These are phyloP conservation scores for Atlantisia rogersi DNA, from an alignment of 2,113 vertebrate species.

Conservation along the genomic window DNA sequence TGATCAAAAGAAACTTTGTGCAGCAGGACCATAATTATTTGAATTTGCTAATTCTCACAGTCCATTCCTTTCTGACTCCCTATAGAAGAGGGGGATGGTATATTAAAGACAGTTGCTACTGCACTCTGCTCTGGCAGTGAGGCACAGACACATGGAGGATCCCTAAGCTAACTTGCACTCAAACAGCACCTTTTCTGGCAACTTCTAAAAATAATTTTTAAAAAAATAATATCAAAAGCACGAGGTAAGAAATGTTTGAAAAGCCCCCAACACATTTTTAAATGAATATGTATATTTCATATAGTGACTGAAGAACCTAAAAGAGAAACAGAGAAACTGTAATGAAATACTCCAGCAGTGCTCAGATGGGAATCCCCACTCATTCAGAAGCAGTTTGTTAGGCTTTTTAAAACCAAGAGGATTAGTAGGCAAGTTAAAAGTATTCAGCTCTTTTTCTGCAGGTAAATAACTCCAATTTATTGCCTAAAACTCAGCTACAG, in stretches of 20 bases:
- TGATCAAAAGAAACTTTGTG: constrained; percentile 52
- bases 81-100: neutral
- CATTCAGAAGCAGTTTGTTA: neutral
- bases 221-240: neutral
- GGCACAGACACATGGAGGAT: neutral
- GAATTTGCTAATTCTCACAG: neutral
- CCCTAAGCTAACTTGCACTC: neutral
- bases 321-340: neutral
- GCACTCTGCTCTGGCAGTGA: neutral
- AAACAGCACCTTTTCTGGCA: neutral
- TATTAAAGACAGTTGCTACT: neutral
- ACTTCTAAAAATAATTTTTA: neutral
- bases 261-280: neutral
- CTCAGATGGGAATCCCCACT: neutral
- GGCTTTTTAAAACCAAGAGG: neutral
- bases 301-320: neutral
- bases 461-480: neutral
- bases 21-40: constrained; percentile 30
- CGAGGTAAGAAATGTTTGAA: neutral
- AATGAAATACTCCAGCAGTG: neutral
- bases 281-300: neutral
- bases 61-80: neutral
- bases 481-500: neutral
- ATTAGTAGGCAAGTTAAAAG: neutral
- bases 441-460: neutral